Conservation (phyloP, 2,797 vertebrate species). For the Halcyon leucocephala region DNA sequence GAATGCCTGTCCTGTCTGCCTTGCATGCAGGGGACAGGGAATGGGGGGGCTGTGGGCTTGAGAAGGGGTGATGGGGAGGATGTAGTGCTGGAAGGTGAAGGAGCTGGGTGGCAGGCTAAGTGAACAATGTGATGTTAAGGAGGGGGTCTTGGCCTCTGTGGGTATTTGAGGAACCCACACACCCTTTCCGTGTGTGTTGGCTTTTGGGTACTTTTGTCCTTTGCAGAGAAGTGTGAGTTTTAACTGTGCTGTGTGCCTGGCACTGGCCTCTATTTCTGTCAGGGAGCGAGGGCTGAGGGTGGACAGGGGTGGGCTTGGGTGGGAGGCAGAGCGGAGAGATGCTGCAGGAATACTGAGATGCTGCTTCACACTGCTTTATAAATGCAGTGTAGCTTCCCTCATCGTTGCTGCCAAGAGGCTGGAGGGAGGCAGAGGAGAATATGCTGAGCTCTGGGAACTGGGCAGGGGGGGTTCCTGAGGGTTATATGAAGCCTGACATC, state of each 20-base stretch:
- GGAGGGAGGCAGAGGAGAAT: background rate
- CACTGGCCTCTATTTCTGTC: background rate
- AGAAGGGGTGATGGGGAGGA: background rate
- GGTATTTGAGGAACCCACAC: background rate
- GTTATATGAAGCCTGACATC: background rate
- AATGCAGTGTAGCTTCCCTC: background rate
- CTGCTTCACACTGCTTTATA: fast-evolving
- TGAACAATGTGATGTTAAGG: too few relatives aligned
- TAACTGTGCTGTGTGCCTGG: background rate
- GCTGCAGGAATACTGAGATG: fast-evolving
- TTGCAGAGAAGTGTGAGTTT: background rate
- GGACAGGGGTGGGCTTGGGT: background rate
- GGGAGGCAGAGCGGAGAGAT: fast-evolving
- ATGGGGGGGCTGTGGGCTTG: background rate
- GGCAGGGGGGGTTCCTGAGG: background rate
- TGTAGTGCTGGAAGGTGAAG: background rate
- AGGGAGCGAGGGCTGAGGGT: background rate
- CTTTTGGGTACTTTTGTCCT: background rate
- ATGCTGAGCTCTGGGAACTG: background rate
- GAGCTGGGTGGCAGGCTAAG: background rate
- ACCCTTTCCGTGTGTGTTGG: background rate
- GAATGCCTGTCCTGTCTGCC: background rate
- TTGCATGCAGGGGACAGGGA: fast-evolving
- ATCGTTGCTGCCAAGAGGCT: background rate
- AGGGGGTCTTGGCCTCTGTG: background rate